A percentile compares a stretch with the other conserved stretches of the same genome.
Evolutionary conservation across 2,113 vertebrate genomes (phyloP).

Genomic region (Saccopteryx leptura): DNA sequence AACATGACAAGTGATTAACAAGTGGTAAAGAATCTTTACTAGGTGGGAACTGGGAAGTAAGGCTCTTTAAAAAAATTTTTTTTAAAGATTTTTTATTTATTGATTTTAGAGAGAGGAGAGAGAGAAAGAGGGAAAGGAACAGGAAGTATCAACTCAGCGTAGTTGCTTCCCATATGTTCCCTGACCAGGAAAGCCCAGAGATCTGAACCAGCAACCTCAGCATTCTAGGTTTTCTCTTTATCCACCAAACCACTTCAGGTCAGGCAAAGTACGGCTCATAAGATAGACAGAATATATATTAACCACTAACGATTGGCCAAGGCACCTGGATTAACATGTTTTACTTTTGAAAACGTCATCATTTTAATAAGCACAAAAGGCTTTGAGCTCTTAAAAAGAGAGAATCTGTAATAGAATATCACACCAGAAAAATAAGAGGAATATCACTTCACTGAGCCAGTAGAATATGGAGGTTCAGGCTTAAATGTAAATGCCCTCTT

Average conservation of each 20-base stretch:
- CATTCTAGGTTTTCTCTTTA: no score
- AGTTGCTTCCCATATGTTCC: no score
- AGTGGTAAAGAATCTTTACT: not conserved
- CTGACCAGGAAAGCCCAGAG: no score
- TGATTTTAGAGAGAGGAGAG: no score
- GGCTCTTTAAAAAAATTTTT: not conserved
- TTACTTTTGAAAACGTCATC: slow-evolving; percentile 7
- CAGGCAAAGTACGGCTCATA: no score
- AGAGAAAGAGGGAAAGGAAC: no score
- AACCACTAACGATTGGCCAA: not conserved
- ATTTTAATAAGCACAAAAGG: slow-evolving; percentile 40
- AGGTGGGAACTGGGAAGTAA: not conserved
- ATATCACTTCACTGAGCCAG: not conserved
- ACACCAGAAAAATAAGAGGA: not conserved
- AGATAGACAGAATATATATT: not conserved
- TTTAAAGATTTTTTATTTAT: no score
- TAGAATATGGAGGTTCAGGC: not conserved
- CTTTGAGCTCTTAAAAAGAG: not conserved
- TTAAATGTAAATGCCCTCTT: not conserved
- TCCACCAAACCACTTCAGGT: no score
- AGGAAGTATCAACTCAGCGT: no score
- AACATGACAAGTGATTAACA: slow-evolving; percentile 49
- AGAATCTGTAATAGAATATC: not conserved
- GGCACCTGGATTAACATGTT: not conserved
- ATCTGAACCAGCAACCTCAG: no score